These are phyloP conservation scores for Euschistus heros DNA, from an alignment of 1,140 invertebrate genomes.

Conservation along the genomic window DNA sequence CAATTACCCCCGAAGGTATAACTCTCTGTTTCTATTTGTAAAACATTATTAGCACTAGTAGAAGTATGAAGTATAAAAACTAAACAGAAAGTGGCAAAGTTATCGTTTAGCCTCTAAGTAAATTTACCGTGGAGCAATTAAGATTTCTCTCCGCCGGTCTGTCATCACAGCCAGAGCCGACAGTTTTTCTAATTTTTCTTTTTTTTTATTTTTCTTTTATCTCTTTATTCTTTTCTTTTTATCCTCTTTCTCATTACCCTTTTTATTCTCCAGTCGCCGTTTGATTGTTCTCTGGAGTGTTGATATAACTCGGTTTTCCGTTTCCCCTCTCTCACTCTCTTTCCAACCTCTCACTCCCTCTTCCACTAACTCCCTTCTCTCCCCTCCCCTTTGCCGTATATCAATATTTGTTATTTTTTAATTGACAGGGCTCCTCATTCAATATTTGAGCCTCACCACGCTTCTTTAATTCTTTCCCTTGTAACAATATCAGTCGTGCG, in stretches of 20 bases:
- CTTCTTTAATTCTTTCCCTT: too few species aligned
- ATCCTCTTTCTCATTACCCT: not conserved
- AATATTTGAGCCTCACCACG: too few species aligned
- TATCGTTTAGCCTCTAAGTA: slow-evolving; percentile 6
- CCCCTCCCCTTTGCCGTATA: slow-evolving; percentile 5
- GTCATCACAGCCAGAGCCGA: not conserved
- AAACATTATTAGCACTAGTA: not conserved
- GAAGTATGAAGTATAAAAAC: slow-evolving; percentile 14
- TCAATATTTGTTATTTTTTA: not conserved
- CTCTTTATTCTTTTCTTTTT: not conserved
- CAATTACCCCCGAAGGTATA: not conserved
- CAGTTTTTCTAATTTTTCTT: not conserved
- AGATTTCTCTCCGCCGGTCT: not conserved
- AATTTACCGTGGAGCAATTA: slow-evolving; percentile 5
- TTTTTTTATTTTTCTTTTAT: not conserved
- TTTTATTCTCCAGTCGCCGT: slow-evolving; percentile 26
- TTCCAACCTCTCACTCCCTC: slow-evolving; percentile 23
- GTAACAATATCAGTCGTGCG: too few species aligned
- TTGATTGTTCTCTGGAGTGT: not conserved
- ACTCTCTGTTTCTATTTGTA: not conserved
- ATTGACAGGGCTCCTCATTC: too few species aligned
- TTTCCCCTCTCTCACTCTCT: slow-evolving; percentile 26
- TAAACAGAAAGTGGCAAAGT: not conserved
- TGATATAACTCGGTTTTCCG: slow-evolving; percentile 29
- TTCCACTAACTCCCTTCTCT: not conserved